These are phyloP conservation scores for Phrixothrix hirtus DNA, from an alignment of 2,888 invertebrate species.

Conservation along the genomic window DNA sequence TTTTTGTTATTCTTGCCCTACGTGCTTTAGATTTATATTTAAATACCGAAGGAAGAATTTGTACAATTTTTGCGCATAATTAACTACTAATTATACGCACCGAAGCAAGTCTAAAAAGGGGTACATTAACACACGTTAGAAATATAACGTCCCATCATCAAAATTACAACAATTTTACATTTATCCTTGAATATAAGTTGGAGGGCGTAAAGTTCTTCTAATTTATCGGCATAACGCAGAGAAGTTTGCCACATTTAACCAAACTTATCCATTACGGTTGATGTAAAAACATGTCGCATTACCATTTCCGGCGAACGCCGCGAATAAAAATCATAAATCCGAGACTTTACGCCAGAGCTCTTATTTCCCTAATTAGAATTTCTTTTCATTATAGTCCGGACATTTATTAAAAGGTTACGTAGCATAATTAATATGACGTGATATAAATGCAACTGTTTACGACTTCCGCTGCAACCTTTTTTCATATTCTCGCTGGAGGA, in stretches of 20 bases:
- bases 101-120: slow-evolving; percentile 22
- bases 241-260: slow-evolving; percentile 39
- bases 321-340: slow-evolving; percentile 42
- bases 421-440: slow-evolving; percentile 41
- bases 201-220: slow-evolving; percentile 34
- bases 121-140: slow-evolving; percentile 22
- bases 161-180: slow-evolving; percentile 31
- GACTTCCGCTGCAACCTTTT: slow-evolving; percentile 9
- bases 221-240: slow-evolving; percentile 41
- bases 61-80: slow-evolving; percentile 12
- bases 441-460: slow-evolving; percentile 29
- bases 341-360: slow-evolving; percentile 35
- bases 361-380: slow-evolving; percentile 43
- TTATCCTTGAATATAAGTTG: slow-evolving; percentile 30
- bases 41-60: slow-evolving; percentile 8
- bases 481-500: no score
- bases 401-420: slow-evolving; percentile 44
- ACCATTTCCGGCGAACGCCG: slow-evolving; percentile 37
- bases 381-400: slow-evolving; percentile 44
- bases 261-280: slow-evolving; percentile 42
- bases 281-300: slow-evolving; percentile 42
- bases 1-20: slow-evolving; percentile 32
- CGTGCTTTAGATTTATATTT: slow-evolving; percentile 23
- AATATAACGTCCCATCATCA: slow-evolving; percentile 29
- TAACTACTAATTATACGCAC: slow-evolving; percentile 23